These are phyloP conservation scores for Arremon brunneinucha DNA, from an alignment of 2,797 vertebrate genomes.

Conservation along the genomic window DNA sequence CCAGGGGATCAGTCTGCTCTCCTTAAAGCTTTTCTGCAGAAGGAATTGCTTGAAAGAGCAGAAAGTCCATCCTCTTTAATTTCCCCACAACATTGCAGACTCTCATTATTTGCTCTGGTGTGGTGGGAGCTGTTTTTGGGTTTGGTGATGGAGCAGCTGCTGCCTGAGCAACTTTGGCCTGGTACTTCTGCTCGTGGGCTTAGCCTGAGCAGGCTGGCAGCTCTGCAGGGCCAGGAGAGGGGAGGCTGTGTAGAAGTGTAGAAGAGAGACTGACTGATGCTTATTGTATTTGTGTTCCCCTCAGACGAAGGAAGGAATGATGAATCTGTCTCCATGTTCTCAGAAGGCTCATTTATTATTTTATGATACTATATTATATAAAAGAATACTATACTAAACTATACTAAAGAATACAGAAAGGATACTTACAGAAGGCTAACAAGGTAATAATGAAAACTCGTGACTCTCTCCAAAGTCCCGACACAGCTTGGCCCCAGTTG, in stretches of 20 bases:
- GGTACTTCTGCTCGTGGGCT: background rate
- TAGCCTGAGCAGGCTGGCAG: background rate
- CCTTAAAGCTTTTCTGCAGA: background rate
- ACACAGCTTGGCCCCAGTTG: too few species aligned
- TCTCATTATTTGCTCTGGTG: background rate
- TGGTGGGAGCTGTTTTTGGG: background rate
- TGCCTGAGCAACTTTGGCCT: background rate
- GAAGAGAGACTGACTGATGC: background rate
- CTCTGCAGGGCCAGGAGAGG: background rate
- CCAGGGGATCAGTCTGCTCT: background rate
- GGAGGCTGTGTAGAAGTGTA: background rate
- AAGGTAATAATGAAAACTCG: too few species aligned
- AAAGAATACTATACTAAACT: too few species aligned
- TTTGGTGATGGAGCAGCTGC: background rate
- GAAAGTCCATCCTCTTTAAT: background rate
- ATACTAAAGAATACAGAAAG: too few species aligned
- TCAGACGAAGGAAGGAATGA: too few species aligned
- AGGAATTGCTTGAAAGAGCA: background rate
- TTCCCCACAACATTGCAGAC: background rate
- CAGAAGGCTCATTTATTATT: too few species aligned
- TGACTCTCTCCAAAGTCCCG: too few species aligned
- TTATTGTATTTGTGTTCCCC: too few species aligned
- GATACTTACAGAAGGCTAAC: too few species aligned
- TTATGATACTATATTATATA: too few species aligned
- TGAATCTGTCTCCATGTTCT: too few species aligned